Conservation (phyloP, 2,888 invertebrate species). For the Odontocolon sp. region DNA sequence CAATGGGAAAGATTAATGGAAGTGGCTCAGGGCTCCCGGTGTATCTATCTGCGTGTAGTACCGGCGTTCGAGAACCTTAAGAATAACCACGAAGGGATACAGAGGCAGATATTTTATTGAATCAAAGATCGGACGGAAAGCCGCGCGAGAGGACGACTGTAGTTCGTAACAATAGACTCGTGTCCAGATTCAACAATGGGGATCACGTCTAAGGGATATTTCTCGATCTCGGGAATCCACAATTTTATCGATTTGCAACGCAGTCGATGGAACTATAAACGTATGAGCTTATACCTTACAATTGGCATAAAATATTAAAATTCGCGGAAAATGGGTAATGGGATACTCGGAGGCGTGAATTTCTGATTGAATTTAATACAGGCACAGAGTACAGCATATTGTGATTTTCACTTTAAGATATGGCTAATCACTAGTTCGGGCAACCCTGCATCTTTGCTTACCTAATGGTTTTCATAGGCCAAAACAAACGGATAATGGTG, state of each 20-base stretch:
- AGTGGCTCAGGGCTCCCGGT: conserved; percentile 47
- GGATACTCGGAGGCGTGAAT: too few species aligned
- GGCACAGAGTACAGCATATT: too few species aligned
- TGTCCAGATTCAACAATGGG: conserved; percentile 56
- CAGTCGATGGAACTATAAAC: too few species aligned
- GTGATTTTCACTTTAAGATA: too few species aligned
- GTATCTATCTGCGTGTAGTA: conserved; percentile 21
- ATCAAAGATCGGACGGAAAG: conserved; percentile 25
- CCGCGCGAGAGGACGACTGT: conserved; percentile 29
- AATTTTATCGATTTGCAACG: neutral
- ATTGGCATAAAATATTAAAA: too few species aligned
- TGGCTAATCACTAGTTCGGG: too few species aligned
- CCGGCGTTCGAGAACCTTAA: conserved; percentile 11
- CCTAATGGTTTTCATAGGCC: too few species aligned
- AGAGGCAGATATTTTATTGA: conserved; percentile 55
- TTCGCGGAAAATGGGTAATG: too few species aligned
- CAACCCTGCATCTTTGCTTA: too few species aligned
- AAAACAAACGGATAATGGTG: too few species aligned
- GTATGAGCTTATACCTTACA: too few species aligned
- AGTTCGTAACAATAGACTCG: conserved; percentile 57
- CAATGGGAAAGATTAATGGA: conserved; percentile 64
- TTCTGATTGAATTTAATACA: too few species aligned
- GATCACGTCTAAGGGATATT: conserved; percentile 47
- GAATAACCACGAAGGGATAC: conserved; percentile 3
- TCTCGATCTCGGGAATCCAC: conserved; percentile 1